A percentile compares a stretch with the other conserved stretches of the same genome.
Evolutionary conservation across 2,113 vertebrate species (phyloP).

Genomic region (Anas platyrhynchos): DNA sequence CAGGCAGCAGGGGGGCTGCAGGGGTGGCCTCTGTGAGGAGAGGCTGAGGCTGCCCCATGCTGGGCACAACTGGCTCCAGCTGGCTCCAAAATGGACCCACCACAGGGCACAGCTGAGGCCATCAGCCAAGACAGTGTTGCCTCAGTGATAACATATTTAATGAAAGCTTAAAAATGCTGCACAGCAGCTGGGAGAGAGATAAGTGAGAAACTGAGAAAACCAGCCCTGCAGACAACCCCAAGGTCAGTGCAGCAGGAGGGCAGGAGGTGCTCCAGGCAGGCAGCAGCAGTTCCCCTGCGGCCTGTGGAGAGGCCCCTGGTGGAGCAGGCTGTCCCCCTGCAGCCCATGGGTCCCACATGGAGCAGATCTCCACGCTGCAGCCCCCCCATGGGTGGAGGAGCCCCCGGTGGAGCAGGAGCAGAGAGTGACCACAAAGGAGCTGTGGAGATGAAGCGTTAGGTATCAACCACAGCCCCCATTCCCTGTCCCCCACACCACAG

Average conservation of each 20-base stretch:
- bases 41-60: accelerated
- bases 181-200: not conserved
- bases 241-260: not conserved
- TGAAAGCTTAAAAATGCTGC: not conserved
- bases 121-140: too few relatives aligned
- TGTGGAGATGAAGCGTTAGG: too few relatives aligned
- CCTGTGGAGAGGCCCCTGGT: not conserved
- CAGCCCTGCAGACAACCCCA: not conserved
- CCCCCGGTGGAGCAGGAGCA: not conserved
- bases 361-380: not conserved
- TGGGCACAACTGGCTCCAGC: accelerated
- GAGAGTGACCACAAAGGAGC: too few relatives aligned
- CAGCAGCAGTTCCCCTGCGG: not conserved
- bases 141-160: not conserved
- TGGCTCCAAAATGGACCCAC: accelerated
- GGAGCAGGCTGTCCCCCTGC: not conserved
- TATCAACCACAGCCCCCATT: accelerated
- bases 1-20: not conserved
- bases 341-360: not conserved
- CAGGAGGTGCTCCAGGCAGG: not conserved
- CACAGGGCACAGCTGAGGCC: not conserved
- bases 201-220: not conserved
- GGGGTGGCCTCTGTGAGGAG: not conserved
- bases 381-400: not conserved
- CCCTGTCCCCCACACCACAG: too few relatives aligned